Evolutionary conservation across 2,797 vertebrate genomes (phyloP).

Genomic region (Bufotes viridis): DNA sequence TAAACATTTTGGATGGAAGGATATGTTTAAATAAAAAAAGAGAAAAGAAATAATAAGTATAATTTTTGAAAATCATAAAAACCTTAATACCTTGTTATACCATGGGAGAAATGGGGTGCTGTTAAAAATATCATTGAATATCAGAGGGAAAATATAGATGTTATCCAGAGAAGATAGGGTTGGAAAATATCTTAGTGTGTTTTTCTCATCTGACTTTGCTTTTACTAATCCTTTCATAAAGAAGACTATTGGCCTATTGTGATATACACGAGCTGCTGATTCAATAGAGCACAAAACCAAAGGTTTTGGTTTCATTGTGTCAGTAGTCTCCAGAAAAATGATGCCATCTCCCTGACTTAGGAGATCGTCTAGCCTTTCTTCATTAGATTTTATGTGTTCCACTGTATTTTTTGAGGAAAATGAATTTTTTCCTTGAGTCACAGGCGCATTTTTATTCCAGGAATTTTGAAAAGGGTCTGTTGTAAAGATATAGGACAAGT

Average conservation of each 20-base stretch:
- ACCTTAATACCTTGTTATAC: slow-evolving; percentile 31
- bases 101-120: slow-evolving; percentile 31
- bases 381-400: neutral
- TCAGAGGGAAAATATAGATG: slow-evolving; percentile 40
- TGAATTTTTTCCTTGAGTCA: neutral
- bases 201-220: neutral
- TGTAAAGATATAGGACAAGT: neutral
- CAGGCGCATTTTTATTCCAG: neutral
- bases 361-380: neutral
- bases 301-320: slow-evolving; percentile 1
- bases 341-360: slow-evolving; percentile 22
- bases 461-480: neutral
- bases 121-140: slow-evolving; percentile 23
- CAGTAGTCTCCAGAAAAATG: slow-evolving; percentile 31
- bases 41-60: neutral
- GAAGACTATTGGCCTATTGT: slow-evolving; percentile 11
- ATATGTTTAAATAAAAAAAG: too few relatives aligned
- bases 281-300: slow-evolving; percentile 38
- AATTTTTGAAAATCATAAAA: neutral
- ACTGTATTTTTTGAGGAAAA: neutral
- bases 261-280: slow-evolving; percentile 48
- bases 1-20: too few relatives aligned
- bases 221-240: slow-evolving; percentile 45
- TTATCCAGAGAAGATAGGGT: slow-evolving; percentile 36
- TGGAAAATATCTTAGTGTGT: neutral